phyloP scores from a whole-genome alignment of 2,113 vertebrate species.

The Lepisosteus osseus region DNA sequence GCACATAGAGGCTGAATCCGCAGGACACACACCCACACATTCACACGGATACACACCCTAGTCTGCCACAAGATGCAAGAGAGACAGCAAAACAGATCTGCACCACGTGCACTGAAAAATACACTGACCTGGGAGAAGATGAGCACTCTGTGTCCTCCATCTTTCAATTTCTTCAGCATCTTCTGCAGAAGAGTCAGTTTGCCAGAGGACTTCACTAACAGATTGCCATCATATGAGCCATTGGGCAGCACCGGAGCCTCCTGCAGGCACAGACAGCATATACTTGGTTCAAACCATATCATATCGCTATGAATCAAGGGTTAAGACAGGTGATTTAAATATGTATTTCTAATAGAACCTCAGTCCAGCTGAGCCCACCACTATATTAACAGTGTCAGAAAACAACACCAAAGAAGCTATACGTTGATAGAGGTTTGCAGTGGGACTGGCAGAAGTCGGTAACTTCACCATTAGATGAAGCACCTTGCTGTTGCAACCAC shows the following conservation, averaged over 20 bases:
- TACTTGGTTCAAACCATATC: background rate
- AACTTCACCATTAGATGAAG: too few species aligned
- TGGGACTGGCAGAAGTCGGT: background rate
- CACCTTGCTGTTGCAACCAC: too few species aligned
- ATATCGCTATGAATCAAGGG: background rate
- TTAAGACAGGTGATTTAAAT: background rate
- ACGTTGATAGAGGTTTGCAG: background rate
- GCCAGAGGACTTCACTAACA: constrained; percentile 91
- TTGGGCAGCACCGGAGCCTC: constrained; percentile 92
- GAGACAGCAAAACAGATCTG: too few species aligned
- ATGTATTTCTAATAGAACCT: background rate
- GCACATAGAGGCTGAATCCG: too few species aligned
- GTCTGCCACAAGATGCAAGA: too few species aligned
- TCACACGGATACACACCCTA: too few species aligned
- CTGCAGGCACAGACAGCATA: constrained; percentile 50
- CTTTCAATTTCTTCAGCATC: constrained; percentile 92
- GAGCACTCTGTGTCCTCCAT: constrained; percentile 90
- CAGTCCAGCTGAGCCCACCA: too few species aligned
- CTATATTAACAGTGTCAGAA: too few species aligned
- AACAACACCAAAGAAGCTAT: background rate
- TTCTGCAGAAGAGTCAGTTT: constrained; percentile 95
- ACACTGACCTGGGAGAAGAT: constrained; percentile 91
- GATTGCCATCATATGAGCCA: constrained; percentile 93
- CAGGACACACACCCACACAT: background rate
- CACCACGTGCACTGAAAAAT: too few species aligned